Conservation (phyloP, 1,140 invertebrate genomes). For the Papilio aristodemus region DNA sequence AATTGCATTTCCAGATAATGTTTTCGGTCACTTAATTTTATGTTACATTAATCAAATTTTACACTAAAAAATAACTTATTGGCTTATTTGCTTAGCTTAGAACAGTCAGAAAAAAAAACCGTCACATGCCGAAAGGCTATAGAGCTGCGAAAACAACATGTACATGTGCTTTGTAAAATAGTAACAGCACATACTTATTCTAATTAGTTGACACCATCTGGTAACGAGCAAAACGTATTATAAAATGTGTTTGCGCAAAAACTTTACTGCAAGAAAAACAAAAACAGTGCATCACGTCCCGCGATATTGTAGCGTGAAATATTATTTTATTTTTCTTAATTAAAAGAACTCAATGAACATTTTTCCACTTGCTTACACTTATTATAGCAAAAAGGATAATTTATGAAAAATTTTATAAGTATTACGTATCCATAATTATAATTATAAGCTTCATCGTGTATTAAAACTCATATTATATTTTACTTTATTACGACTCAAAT, state of each 20-base stretch:
- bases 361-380: not conserved
- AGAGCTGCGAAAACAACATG: no score
- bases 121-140: no score
- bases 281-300: not conserved
- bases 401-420: no score
- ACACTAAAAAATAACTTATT: no score
- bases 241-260: constrained; percentile 4
- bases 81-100: no score
- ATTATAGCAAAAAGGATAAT: no score
- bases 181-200: constrained; percentile 6
- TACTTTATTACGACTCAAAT: not conserved
- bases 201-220: constrained; percentile 11
- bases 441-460: no score
- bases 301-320: not conserved
- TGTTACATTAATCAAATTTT: no score
- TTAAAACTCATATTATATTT: not conserved
- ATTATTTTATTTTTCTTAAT: not conserved
- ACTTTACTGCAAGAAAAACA: constrained; percentile 1
- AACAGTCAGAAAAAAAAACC: no score
- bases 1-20: no score
- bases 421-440: no score
- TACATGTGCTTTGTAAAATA: not conserved
- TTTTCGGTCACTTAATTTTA: no score
- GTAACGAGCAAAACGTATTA: not conserved
- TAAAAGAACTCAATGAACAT: not conserved